phyloP scores from a whole-genome alignment of 2,888 invertebrate species.

The Sycophila texana region DNA sequence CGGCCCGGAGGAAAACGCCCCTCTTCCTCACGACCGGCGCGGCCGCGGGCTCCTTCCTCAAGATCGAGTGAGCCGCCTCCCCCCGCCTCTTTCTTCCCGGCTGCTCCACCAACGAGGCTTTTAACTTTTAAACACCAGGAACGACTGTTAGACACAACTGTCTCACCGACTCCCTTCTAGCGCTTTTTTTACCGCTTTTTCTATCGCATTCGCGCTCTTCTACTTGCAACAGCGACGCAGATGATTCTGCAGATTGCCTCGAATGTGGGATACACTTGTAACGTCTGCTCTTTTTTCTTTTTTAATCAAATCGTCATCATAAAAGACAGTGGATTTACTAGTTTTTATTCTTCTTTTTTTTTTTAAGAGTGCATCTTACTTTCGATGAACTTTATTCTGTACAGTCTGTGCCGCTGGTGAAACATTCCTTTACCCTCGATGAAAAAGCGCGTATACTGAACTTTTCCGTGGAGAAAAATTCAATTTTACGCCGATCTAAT shows the following conservation, averaged over 20 bases:
- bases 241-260: background rate
- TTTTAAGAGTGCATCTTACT: conserved; percentile 11
- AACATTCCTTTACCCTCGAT: conserved; percentile 27
- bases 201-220: conserved; percentile 7
- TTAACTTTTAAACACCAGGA: background rate
- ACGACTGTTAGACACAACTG: no score
- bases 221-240: background rate
- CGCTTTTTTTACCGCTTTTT: background rate
- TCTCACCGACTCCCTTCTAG: background rate
- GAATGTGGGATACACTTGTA: conserved; percentile 1
- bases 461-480: background rate
- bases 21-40: conserved; percentile 67
- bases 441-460: background rate
- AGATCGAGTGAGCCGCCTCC: conserved; percentile 66
- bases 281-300: no score
- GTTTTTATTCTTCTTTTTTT: background rate
- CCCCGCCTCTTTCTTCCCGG: background rate
- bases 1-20: conserved; percentile 72
- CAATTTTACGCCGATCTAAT: no score
- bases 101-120: conserved; percentile 9
- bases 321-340: no score
- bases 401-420: background rate
- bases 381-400: conserved; percentile 3
- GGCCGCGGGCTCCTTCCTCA: conserved; percentile 67
- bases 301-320: no score